A percentile compares a stretch with the other conserved stretches of the same genome.
Conservation (phyloP, 2,113 vertebrate genomes). For the Amia ocellicauda region DNA sequence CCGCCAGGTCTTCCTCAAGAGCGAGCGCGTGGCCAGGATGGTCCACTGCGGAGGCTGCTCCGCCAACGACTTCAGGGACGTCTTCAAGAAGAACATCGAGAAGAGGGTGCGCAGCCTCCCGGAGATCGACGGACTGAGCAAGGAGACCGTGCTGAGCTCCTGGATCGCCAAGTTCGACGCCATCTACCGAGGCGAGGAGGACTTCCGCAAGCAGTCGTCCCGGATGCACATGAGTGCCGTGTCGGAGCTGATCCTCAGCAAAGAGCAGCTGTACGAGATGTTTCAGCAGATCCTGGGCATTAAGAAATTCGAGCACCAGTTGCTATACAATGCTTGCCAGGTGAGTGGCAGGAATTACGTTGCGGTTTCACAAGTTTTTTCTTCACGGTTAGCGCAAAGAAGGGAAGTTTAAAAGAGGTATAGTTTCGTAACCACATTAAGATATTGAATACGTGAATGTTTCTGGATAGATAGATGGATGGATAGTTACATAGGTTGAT, state of each 20-base stretch:
- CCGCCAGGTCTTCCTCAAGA: constrained; percentile 88
- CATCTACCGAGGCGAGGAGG: constrained; percentile 90
- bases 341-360: too few species aligned
- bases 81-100: constrained; percentile 98
- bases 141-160: constrained; percentile 94
- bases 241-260: constrained; percentile 95
- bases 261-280: constrained; percentile 97
- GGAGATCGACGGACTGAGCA: constrained; percentile 94
- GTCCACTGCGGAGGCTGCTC: constrained; percentile 92
- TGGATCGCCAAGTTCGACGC: constrained; percentile 96
- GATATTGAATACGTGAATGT: too few species aligned
- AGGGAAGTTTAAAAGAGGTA: too few species aligned
- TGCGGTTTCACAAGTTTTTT: too few species aligned
- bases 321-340: constrained; percentile 96
- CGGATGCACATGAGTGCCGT: constrained; percentile 81
- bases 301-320: constrained; percentile 91
- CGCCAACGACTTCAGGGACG: constrained; percentile 89
- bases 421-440: too few species aligned
- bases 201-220: constrained; percentile 75
- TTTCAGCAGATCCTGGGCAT: constrained; percentile 94
- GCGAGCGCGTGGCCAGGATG: constrained; percentile 91
- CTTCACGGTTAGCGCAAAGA: too few species aligned
- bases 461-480: too few species aligned
- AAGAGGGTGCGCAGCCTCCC: constrained; percentile 91
- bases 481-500: too few species aligned